phyloP scores from a whole-genome alignment of 2,888 invertebrate genomes.

The Machimus rusticus region DNA sequence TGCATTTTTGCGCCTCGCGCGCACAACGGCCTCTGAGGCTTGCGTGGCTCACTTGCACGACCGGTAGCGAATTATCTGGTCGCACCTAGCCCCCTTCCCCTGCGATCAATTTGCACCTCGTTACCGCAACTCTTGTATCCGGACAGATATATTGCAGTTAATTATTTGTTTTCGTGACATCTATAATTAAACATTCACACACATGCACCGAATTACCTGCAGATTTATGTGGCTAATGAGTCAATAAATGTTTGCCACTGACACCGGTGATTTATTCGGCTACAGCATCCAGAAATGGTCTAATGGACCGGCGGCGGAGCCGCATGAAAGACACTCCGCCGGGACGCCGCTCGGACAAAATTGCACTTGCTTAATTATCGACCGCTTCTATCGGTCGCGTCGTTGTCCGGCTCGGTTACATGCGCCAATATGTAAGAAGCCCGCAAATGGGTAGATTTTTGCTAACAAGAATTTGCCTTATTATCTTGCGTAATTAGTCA shows the following conservation, averaged over 20 bases:
- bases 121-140: conserved; percentile 46
- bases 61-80: conserved; percentile 24
- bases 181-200: conserved; percentile 53
- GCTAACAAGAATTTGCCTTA: neutral
- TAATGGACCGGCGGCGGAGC: neutral
- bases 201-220: conserved; percentile 47
- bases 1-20: conserved; percentile 14
- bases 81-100: conserved; percentile 24
- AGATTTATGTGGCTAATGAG: conserved; percentile 52
- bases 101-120: conserved; percentile 18
- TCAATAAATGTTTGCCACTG: conserved; percentile 52
- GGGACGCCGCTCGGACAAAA: neutral
- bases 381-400: conserved; percentile 8
- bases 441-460: neutral
- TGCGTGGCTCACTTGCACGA: neutral
- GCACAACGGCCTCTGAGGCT: neutral
- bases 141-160: conserved; percentile 51
- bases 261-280: conserved; percentile 52
- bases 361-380: conserved; percentile 34
- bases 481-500: conserved; percentile 37
- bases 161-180: conserved; percentile 54
- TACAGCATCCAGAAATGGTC: conserved; percentile 32
- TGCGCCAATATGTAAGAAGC: conserved; percentile 8
- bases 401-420: neutral
- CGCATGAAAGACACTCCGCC: neutral